Evolutionary conservation across 2,113 vertebrate genomes (phyloP).

Genomic region (Sturnus vulgaris): DNA sequence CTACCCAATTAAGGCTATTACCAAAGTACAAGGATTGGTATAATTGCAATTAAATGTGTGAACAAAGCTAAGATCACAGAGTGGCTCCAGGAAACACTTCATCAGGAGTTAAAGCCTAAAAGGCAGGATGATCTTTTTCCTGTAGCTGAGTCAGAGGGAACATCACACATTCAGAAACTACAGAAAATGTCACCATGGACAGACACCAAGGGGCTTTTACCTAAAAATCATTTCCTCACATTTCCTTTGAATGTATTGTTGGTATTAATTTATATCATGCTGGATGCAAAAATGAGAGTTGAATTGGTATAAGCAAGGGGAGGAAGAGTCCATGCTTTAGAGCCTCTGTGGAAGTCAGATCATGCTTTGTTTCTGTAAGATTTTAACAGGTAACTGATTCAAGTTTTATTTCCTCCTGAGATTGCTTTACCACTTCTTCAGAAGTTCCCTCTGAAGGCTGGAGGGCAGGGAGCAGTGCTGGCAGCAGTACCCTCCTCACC

Average conservation of each 20-base stretch:
- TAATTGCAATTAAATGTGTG: constrained; percentile 13
- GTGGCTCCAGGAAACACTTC: background rate
- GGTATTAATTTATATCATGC: background rate
- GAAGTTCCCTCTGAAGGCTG: background rate
- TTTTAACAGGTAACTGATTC: background rate
- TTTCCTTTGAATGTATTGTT: background rate
- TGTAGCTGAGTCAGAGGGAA: background rate
- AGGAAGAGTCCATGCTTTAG: background rate
- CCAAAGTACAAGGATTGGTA: background rate
- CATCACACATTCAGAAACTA: background rate
- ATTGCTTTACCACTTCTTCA: background rate
- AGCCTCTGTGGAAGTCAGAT: background rate
- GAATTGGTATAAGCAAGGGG: background rate
- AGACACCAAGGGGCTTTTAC: background rate
- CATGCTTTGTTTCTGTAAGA: fast-evolving
- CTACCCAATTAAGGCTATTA: constrained; percentile 21
- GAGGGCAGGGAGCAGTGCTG: background rate
- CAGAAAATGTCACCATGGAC: background rate
- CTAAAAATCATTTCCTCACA: background rate
- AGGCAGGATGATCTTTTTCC: background rate
- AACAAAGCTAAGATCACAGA: background rate
- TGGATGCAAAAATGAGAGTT: background rate
- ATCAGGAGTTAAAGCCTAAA: background rate
- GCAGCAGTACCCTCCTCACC: background rate
- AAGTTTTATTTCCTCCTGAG: background rate